Base-by-base conservation (phyloP, 2,888 invertebrate species). In the Trachelus stipa region DNA sequence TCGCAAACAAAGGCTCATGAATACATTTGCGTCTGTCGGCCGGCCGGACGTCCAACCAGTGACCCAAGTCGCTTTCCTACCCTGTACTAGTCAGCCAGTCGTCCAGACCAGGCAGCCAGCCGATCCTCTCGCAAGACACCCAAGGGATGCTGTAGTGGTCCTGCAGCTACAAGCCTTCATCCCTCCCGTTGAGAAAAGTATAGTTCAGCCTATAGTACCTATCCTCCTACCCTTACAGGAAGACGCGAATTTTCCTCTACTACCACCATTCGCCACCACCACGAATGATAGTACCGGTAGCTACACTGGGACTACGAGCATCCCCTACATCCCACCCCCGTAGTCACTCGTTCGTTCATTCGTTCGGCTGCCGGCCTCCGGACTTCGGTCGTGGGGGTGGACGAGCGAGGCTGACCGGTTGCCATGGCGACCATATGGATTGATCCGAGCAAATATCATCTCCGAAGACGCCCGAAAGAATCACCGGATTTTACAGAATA, bases 401-500 rank as follows among this genome's bases (percentile, higher is more conserved):
- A 87, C 86, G 84, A 79, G 81, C 81, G 81, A 85, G 86, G 88
- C 87, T 89, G 90, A 89, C 88, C 88, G 89, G 90, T 91, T 90
- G 85, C 91, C 87, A 91, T 91, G 89, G 89, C 87, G 83, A 91
- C 91, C 90, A 89, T 91, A 91, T 91, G 91, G 91, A 91, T 91
- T 91, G 90, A 91, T 91, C 90, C 90, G 90, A 90, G 90, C 88
- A 91, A 91, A 91, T 91, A 91, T 91, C 91, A 91, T 91, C 91
- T 90, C 89, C 87, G 90, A 90, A 90, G 90, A 90, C 88, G 86
- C 87, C 88, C 88, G 88, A 91, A 91, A 91, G 91, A 91, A 90
- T 91, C 87, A 88, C 88, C 85, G 88, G 90, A 89, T 90, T 89
- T 89, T 86, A 87, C 86, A 86, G 88, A 85, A 87, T 85, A 84